Evolutionary conservation across 2,797 vertebrate genomes (phyloP).

Genomic region (Chaunax sp.): DNA sequence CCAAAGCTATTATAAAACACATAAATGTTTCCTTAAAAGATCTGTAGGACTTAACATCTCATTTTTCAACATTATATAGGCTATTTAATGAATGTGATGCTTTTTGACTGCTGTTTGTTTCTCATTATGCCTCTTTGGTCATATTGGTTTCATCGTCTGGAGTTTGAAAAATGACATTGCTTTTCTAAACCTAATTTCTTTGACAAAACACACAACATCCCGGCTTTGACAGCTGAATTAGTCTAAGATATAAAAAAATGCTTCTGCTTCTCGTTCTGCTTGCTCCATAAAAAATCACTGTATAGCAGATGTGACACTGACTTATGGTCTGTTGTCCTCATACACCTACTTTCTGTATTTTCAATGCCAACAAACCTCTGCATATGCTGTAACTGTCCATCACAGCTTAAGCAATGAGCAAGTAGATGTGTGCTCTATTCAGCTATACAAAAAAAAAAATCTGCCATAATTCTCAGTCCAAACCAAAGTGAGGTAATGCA

Average conservation of each 20-base stretch:
- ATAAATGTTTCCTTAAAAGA: not conserved
- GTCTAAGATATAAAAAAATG: slow-evolving; percentile 36
- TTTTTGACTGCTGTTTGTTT: not conserved
- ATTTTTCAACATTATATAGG: too few relatives aligned
- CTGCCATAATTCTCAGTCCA: slow-evolving; percentile 25
- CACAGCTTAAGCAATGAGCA: slow-evolving; percentile 9
- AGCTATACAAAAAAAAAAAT: slow-evolving; percentile 18
- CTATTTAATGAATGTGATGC: too few relatives aligned
- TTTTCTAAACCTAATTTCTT: slow-evolving; percentile 6
- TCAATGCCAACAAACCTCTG: slow-evolving; percentile 3
- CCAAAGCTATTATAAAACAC: not conserved
- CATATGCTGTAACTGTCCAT: slow-evolving; percentile 5
- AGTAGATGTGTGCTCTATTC: slow-evolving; percentile 3
- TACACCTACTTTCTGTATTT: slow-evolving; percentile 13
- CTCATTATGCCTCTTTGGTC: too few relatives aligned
- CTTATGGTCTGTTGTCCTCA: not conserved
- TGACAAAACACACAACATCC: slow-evolving; percentile 22
- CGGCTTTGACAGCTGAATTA: slow-evolving; percentile 35
- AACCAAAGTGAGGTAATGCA: slow-evolving; percentile 45
- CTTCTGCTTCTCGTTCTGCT: slow-evolving; percentile 8
- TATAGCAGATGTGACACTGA: slow-evolving; percentile 28
- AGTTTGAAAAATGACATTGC: not conserved
- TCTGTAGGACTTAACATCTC: not conserved
- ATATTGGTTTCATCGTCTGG: not conserved
- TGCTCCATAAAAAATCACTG: not conserved